These are phyloP conservation scores for Leptodactylus fuscus DNA, from an alignment of 2,113 vertebrate genomes.

Conservation along the genomic window DNA sequence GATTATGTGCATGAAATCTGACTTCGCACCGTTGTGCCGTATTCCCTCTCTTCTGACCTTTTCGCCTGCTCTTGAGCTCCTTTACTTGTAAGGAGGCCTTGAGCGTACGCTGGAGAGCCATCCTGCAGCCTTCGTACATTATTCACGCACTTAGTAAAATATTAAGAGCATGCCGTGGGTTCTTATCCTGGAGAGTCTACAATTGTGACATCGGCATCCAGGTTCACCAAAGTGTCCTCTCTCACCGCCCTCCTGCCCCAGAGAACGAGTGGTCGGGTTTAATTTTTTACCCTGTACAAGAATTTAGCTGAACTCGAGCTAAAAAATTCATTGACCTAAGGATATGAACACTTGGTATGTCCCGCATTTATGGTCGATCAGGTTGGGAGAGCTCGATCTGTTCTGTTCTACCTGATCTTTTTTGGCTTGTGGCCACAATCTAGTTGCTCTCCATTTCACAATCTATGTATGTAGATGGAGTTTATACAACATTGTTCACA, in stretches of 20 bases:
- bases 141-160: constrained; percentile 32
- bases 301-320: neutral
- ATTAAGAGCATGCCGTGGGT: constrained; percentile 29
- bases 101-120: neutral
- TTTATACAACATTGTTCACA: no score
- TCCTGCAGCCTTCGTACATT: constrained; percentile 3
- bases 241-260: no score
- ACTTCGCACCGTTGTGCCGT: neutral
- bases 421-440: no score
- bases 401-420: no score
- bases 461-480: no score
- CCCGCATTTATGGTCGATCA: neutral
- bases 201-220: neutral
- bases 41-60: neutral
- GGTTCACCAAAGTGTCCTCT: neutral
- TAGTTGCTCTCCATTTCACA: no score
- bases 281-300: neutral
- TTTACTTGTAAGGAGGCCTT: constrained; percentile 9
- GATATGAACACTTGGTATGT: no score
- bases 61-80: neutral
- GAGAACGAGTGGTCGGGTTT: neutral
- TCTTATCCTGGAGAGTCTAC: constrained; percentile 5
- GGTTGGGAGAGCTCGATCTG: neutral
- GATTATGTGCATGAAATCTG: neutral
- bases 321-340: no score